Evolutionary conservation across 2,888 invertebrate species (phyloP), one percentile per base, ranked within the genome.

Genomic region (Eremobia ochroleuca): DNA sequence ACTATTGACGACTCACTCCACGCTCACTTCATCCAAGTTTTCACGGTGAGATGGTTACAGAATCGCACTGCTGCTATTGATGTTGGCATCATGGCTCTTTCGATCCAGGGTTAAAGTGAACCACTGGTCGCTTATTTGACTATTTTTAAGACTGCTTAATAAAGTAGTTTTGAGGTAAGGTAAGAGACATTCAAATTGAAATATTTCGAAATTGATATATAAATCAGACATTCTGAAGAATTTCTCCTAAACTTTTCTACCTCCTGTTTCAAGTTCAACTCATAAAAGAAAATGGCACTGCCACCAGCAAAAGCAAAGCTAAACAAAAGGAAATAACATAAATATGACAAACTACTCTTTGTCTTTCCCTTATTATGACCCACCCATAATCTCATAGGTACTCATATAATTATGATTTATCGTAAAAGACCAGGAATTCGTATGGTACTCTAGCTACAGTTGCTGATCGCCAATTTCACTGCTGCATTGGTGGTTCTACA

Each of bases 251-350:
- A 5, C 15, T 52, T 3, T 25, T 25, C 25, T 25, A 25, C 25
- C 6, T 31, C 58, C 59, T 59, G 58, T 21, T 9, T 59, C 4
- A 31, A 31, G 8, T 59, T 31, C 59, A 31, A 59, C 18, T 28
- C 59, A 21, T 59, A 4, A 31, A 31, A 31, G 8, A 59, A 59
- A 31, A 2, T 31, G 3, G 59, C 18, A 28, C 8, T 59, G 31
- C 8, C 31, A 59, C 6, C 6, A 31, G 31, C 43, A 13, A 43
- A 43, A 15, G 1, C 8, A 1, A 1, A n/a, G 59, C 37, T 5
- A 40, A 8, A 75, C 75, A 75, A 76, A 49, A 18, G 31, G 15
- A 46, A 13, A 75, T 61, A 61, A 61, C 13, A 61, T 18, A 31
- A 2, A n/a, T 0, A 13, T 59, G 46, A 46, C 59, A 18, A 49